Evolutionary conservation across 2,888 invertebrate species (phyloP).

Genomic region (Dendrolimus houi): DNA sequence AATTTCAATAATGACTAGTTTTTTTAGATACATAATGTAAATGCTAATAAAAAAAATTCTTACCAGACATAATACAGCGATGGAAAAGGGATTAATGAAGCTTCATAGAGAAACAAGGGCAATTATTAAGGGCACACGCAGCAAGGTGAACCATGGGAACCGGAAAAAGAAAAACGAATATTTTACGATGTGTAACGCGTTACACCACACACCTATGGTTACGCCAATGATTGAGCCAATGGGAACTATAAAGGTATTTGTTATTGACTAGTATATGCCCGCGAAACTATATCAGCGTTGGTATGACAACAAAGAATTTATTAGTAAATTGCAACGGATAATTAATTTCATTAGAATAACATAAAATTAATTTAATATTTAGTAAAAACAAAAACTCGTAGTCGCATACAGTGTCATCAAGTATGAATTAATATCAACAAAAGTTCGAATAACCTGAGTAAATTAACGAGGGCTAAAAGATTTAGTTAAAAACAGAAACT

Average conservation of each 20-base stretch:
- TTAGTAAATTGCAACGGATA: no score
- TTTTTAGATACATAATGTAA: not conserved
- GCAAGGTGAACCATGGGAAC: slow-evolving; percentile 30
- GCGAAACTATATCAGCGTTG: no score
- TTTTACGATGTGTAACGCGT: slow-evolving; percentile 54
- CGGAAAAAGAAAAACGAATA: slow-evolving; percentile 65
- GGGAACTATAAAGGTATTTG: not conserved
- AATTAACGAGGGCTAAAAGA: no score
- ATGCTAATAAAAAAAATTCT: not conserved
- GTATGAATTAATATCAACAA: no score
- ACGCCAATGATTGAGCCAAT: not conserved
- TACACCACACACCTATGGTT: slow-evolving; percentile 30
- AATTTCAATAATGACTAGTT: no score
- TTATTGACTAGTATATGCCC: not conserved
- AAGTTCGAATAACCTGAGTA: no score
- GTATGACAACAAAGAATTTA: no score
- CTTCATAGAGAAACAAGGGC: slow-evolving; percentile 79
- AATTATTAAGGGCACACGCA: slow-evolving; percentile 35
- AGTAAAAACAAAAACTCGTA: no score
- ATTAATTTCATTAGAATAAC: no score
- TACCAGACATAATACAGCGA: slow-evolving; percentile 85
- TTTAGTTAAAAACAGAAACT: no score
- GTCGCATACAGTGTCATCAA: no score
- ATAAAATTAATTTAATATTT: no score
- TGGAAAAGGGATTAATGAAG: slow-evolving; percentile 87